Evolutionary conservation across 2,113 vertebrate genomes (phyloP).

Genomic region (Narcine bancroftii): DNA sequence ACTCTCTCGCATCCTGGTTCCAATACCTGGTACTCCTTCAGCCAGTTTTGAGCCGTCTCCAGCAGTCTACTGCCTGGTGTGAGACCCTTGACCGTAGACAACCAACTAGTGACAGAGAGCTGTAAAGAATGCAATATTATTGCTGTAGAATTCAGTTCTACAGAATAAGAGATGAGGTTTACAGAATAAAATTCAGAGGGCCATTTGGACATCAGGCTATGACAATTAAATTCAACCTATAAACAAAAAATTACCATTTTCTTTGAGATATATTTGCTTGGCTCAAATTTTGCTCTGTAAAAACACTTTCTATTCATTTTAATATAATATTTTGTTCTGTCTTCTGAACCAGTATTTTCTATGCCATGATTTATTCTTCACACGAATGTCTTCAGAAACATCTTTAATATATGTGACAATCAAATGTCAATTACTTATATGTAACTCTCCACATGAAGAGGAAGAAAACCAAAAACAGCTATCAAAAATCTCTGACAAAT

Average conservation of each 20-base stretch:
- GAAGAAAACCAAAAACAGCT: background rate
- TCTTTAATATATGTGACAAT: background rate
- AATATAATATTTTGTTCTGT: background rate
- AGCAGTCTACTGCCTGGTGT: too few species aligned
- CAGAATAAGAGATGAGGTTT: background rate
- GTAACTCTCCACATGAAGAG: background rate
- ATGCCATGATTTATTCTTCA: background rate
- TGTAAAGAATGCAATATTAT: background rate
- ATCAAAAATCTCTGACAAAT: background rate
- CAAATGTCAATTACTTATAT: background rate
- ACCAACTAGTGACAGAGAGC: background rate
- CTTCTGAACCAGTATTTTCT: background rate
- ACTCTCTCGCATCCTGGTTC: too few species aligned
- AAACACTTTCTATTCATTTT: background rate
- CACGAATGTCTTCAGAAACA: background rate
- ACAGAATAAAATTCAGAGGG: background rate
- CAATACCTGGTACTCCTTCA: too few species aligned
- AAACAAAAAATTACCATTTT: background rate
- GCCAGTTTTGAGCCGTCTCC: too few species aligned
- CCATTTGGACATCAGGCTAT: background rate
- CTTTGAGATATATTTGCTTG: background rate
- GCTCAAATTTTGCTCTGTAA: background rate
- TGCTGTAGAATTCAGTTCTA: background rate
- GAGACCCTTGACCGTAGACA: too few species aligned
- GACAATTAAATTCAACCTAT: background rate